These are phyloP conservation scores for Siniperca chuatsi DNA, from an alignment of 2,113 vertebrate species.

Conservation along the genomic window DNA sequence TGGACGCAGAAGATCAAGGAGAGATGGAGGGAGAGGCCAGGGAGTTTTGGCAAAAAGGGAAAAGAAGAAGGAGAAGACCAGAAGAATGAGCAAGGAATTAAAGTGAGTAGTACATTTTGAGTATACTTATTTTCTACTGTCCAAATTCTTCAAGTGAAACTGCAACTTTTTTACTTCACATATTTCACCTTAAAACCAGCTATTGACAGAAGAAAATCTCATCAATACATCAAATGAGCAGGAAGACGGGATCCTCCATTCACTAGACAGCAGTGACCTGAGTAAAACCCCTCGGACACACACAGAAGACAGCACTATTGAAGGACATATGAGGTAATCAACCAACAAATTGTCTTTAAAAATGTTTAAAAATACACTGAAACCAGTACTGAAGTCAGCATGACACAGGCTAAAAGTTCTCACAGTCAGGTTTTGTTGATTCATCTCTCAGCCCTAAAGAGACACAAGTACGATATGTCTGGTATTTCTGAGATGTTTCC, in stretches of 20 bases:
- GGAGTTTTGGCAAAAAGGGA: constrained; percentile 53
- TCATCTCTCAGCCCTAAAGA: background rate
- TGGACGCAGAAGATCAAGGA: constrained; percentile 84
- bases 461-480: constrained; percentile 44
- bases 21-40: constrained; percentile 74
- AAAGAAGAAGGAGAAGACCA: constrained; percentile 38
- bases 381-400: background rate
- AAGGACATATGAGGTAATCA: constrained; percentile 65
- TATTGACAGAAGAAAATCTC: constrained; percentile 1
- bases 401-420: background rate
- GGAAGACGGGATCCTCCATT: background rate
- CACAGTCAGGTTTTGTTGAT: background rate
- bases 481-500: constrained; percentile 48
- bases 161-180: constrained; percentile 31
- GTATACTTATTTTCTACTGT: background rate
- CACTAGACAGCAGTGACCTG: constrained; percentile 21
- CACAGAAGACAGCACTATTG: constrained; percentile 20
- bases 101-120: constrained; percentile 61
- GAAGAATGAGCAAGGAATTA: constrained; percentile 22
- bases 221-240: constrained; percentile 32
- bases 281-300: constrained; percentile 12
- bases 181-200: constrained; percentile 47
- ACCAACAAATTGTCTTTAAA: background rate
- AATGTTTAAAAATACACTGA: background rate
- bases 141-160: background rate